Percentiles rank a stretch among this genome's conserved stretches.
phyloP scores from a whole-genome alignment of 1,140 invertebrate species.

The Pseudomyrmex concolor region DNA sequence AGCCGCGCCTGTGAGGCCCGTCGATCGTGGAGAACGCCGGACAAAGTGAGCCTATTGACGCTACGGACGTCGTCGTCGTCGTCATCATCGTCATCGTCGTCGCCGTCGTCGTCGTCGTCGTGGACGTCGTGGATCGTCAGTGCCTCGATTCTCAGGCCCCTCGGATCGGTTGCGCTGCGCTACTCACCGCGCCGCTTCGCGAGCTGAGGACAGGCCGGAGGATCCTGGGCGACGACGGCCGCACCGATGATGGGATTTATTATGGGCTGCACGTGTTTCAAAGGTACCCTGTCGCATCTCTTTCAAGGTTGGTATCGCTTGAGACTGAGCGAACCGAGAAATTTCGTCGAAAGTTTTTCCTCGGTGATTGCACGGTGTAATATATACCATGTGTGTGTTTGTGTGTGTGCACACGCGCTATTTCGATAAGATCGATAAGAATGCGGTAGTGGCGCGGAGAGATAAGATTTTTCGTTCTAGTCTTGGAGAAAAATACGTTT shows the following conservation, averaged over 20 bases:
- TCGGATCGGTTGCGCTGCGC: slow-evolving; percentile 53
- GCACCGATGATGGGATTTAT: slow-evolving; percentile 87
- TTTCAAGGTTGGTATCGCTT: slow-evolving; percentile 80
- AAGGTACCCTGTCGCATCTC: slow-evolving; percentile 88
- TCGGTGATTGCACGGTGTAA: not conserved
- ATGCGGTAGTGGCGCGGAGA: not conserved
- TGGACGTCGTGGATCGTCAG: slow-evolving; percentile 44
- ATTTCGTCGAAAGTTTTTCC: too few relatives aligned
- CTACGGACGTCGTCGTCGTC: slow-evolving; percentile 21
- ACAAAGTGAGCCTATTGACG: too few relatives aligned
- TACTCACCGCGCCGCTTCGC: slow-evolving; percentile 30
- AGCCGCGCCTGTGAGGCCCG: slow-evolving; percentile 30
- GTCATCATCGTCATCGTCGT: slow-evolving; percentile 4
- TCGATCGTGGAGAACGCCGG: slow-evolving; percentile 37
- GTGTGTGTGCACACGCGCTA: not conserved
- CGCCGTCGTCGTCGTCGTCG: slow-evolving; percentile 42
- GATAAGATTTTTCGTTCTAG: not conserved
- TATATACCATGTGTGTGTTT: not conserved
- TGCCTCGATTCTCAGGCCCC: slow-evolving; percentile 45
- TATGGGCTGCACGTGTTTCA: slow-evolving; percentile 95
- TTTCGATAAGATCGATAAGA: slow-evolving; percentile 18
- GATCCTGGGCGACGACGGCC: slow-evolving; percentile 48
- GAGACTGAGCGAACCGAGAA: slow-evolving; percentile 5
- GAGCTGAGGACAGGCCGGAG: slow-evolving; percentile 50
- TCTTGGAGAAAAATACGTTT: not conserved